A percentile compares a stretch with the other conserved stretches of the same genome.
Conservation (phyloP, 2,888 invertebrate species). For the Anarsia innoxiella region DNA sequence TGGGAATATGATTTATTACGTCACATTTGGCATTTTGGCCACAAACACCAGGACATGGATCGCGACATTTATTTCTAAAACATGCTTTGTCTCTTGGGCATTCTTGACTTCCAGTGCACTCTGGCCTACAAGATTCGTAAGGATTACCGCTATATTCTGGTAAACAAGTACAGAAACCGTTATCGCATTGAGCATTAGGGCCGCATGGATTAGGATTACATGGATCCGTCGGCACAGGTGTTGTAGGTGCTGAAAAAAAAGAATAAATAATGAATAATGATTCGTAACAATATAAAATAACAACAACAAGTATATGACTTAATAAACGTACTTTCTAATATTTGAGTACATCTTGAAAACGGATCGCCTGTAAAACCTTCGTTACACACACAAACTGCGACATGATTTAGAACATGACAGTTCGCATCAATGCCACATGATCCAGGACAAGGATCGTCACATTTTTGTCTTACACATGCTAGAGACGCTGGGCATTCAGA, state of each 20-base stretch:
- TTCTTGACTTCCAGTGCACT: slow-evolving; percentile 82
- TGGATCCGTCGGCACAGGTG: slow-evolving; percentile 64
- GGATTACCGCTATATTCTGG: slow-evolving; percentile 83
- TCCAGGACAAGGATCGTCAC: slow-evolving; percentile 88
- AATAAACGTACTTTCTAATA: slow-evolving; percentile 57
- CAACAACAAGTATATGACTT: neutral
- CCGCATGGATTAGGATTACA: slow-evolving; percentile 85
- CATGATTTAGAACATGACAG: slow-evolving; percentile 86
- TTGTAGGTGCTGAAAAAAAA: slow-evolving; percentile 48
- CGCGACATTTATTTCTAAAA: slow-evolving; percentile 81
- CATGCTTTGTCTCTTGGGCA: slow-evolving; percentile 82
- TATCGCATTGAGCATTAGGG: slow-evolving; percentile 80
- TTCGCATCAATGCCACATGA: slow-evolving; percentile 87
- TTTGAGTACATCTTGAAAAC: slow-evolving; percentile 80
- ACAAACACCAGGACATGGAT: slow-evolving; percentile 85
- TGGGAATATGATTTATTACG: slow-evolving; percentile 84
- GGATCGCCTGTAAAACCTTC: slow-evolving; percentile 88
- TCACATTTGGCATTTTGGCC: slow-evolving; percentile 83
- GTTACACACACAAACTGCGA: slow-evolving; percentile 86
- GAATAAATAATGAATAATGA: neutral
- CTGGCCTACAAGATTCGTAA: slow-evolving; percentile 81
- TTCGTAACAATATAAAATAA: neutral
- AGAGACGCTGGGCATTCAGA: slow-evolving; percentile 86
- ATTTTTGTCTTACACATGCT: slow-evolving; percentile 86
- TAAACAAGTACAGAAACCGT: slow-evolving; percentile 81